Evolutionary conservation across 2,888 invertebrate species (phyloP), one percentile per base, ranked within the genome.

Genomic region (Lagria hirta): DNA sequence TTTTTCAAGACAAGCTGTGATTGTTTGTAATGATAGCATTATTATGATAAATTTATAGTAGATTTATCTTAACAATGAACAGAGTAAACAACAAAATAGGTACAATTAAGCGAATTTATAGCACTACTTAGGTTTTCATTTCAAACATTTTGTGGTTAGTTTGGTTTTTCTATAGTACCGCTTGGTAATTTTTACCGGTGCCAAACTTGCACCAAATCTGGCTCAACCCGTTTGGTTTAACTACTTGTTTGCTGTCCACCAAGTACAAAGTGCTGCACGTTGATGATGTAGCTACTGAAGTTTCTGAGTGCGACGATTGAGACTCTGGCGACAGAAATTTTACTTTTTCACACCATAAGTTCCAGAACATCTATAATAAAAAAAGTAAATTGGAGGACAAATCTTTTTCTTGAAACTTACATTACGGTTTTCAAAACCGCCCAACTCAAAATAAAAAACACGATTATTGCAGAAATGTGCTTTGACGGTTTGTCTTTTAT

Each of bases 381-480:
- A 11, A 13, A 4, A 3, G 6, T 24, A 4, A 10, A 4, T 24
- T 24, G 24, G 8, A 7, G 24, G 24, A 6, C 7, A 24, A 4
- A 7, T 8, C 24, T 7, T 7, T 6, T 8, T 4, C 6, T 8
- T 4, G 8, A 14, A 15, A 51, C 64, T 60, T 69, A 81, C 81
- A 61, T 75, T 74, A 55, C 75, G 75, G 44, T 78, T 77, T 4
- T 76, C 68, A 51, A 77, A 75, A 1, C 80, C 80, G 1, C 81
- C 82, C 45, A 87, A 72, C 66, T 87, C 86, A 65, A 83, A 86
- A 68, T 83, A 83, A 55, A 76, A 72, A 0, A 75, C 71, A 44
- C 70, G 64, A 17, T 72, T 72, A 27, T 75, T 72, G 48, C 72
- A 72, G 42, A 78, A 73, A 18, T 66, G 68, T 1, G 83, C 76